Base-by-base conservation (phyloP, 1,140 invertebrate genomes). In the Chrysomallon squamiferum region DNA sequence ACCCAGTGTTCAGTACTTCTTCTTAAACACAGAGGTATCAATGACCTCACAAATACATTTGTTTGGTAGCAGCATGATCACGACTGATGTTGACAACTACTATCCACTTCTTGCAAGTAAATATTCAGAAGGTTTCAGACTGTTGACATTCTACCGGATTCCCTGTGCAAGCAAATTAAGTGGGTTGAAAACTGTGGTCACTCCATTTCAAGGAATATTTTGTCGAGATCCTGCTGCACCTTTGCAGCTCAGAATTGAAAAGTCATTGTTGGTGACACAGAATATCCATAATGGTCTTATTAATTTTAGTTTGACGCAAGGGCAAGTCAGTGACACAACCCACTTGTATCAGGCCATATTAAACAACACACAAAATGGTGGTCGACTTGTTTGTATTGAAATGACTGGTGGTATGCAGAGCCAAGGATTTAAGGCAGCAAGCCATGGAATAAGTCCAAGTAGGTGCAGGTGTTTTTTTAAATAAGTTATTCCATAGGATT, bases 301-400 rank as follows among this genome's bases (percentile, higher is more conserved):
- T n/a, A 22, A 41, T 6, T 58, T 62, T 18, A 57, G 61, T n/a
- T 7, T 38, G 35, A 38, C 35, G 5, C 30, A 54, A 7, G 49
- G 56, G 11, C 13, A 45, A 15, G 50, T 66, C 11, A 62, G 71
- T 1, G 67, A 77, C 30, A 64, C 66, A 1, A 49, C 61, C 20
- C 73, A 77, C 47, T 29, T 79, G 0, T 64, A 66, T 13, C 59
- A 73, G 29, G 67, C 66, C 7, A 77, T 79, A 11, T 29, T 61
- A 6, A 64, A 68, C 49, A 59, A 70, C 45, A 62, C 77, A 18
- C 35, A 62, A 18, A 50, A 45, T 27, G 77, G 77, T 13, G 72
- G 73, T 0, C 58, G 77, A 32, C 67, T 79, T 33, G 47, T 77
- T 3, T 72, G 73, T 50, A 50, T 79, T 2, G 75, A 77, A 47